Evolutionary conservation across 2,113 vertebrate species (phyloP).

Genomic region (Suncus etruscus): DNA sequence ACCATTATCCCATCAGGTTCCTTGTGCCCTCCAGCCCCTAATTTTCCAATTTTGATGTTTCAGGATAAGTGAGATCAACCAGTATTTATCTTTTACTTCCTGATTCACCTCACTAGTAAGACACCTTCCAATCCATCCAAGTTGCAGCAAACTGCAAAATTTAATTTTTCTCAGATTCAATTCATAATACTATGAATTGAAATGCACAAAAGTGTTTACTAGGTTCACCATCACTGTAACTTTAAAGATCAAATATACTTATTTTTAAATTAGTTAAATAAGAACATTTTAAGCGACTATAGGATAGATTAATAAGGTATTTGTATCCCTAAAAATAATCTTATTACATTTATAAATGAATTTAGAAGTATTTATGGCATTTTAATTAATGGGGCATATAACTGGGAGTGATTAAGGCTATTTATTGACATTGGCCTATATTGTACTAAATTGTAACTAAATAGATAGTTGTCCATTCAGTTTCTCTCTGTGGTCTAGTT

Average conservation of each 20-base stretch:
- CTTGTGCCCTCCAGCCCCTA: too few relatives aligned
- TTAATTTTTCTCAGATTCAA: too few relatives aligned
- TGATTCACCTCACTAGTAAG: too few relatives aligned
- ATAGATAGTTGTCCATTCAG: neutral
- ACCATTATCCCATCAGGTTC: too few relatives aligned
- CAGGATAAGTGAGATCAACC: too few relatives aligned
- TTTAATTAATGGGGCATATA: slow-evolving; percentile 1
- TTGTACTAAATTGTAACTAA: neutral
- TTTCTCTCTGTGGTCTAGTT: neutral
- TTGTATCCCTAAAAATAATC: slow-evolving; percentile 21
- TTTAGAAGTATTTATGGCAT: slow-evolving; percentile 43
- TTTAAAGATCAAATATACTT: slow-evolving; percentile 20
- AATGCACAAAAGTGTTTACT: slow-evolving; percentile 31
- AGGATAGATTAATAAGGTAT: slow-evolving; percentile 29
- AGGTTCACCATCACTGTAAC: neutral
- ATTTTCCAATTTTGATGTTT: too few relatives aligned
- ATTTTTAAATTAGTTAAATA: slow-evolving; percentile 30
- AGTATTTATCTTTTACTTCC: too few relatives aligned
- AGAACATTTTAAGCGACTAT: neutral
- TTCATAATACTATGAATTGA: neutral
- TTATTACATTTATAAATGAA: slow-evolving; percentile 38
- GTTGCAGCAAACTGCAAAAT: too few relatives aligned
- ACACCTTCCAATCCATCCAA: too few relatives aligned
- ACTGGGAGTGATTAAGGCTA: neutral
- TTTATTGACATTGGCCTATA: neutral